Evolutionary conservation across 2,888 invertebrate species (phyloP), one percentile per base, ranked within the genome.

Genomic region (Dynastes hyllus): DNA sequence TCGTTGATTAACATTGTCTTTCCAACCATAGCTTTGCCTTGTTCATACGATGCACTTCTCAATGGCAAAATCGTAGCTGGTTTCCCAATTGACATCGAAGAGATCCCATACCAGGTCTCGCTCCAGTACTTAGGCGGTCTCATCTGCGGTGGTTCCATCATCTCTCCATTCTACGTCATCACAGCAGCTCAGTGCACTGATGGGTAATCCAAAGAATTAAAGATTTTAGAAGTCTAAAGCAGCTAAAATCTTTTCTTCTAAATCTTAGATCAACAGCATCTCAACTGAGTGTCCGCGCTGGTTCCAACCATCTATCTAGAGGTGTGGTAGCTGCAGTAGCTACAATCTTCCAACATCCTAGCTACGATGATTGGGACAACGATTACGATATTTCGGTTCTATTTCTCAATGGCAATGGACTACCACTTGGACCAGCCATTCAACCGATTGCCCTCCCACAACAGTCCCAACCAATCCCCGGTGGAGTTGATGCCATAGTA

Each of bases 341-440:
- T 4, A 61, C 37, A 3, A 75, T 85, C 27, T 29, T 66, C 8
- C 9, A 71, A 27, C 87, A 86, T 69, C 82, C 85, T 0, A 8
- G 79, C 0, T 89, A 84, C 82, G 75, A 85, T 66, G 16, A 27
- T 0, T 27, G 37, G 2, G 80, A 80, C 11, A 81, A 83, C 45
- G 86, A 87, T 79, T 88, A 86, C 75, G 88, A 88, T 51, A 84
- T 86, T 11, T 85, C 86, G 50, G 78, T 89, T 5, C 75, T 88
- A 16, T 78, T 86, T 83, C 86, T 89, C 71, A 75, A 37, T 78
- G 51, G 53, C 6, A n/a, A 3, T n/a, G 40, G 32, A 16, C 16
- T 16, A 16, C 16, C 53, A 4, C 63, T 32, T 27, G 13, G 51
- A 83, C 32, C 9, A n/a, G 2, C 55, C 78, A 6, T 53, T 73